Base-by-base conservation (phyloP, 1,140 invertebrate genomes). In the Adelges cooleyi region DNA sequence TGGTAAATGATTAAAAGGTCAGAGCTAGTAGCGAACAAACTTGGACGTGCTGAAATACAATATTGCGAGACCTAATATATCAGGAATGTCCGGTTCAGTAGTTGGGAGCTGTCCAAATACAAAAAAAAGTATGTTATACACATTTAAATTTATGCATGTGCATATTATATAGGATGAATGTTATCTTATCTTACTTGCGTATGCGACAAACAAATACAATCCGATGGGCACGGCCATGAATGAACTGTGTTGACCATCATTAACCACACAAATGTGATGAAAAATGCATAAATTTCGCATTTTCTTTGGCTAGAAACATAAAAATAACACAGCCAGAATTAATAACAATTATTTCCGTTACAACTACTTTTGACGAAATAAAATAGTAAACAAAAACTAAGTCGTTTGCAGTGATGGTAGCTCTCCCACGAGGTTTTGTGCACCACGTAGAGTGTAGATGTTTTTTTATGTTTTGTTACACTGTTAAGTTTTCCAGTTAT, bases 151-250 rank as follows among this genome's bases (percentile, higher is more conserved):
- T n/a, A n/a, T 33, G 29, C 5, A 33, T 33, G 29, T 17, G 23
- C 15, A 42, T 4, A 46, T n/a, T 56, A 2, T 11, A 6, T 5
- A 44, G 13, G 10, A 18, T 44, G 1, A 10, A 27, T 29, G 29
- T 5, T 20, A 15, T 23, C n/a, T n/a, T 22, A 33, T 71, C 70
- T 77, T 81, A 88, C 86, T 83, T 89, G 86, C 70, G 86, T 86
- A 71, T 85, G 84, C 52, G 86, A 88, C 44, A 89, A 79, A 73
- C 86, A 89, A 72, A 89, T 87, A 77, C 86, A 89, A 76, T 87
- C 83, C 69, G 79, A 75, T 67, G 85, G 84, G 72, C 86, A 89
- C 18, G 70, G 10, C 56, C 56, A 62, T 11, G 56, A 62, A 1
- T 0, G 40, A 40, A 10, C 42, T 3, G 22, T 66, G 20, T 69